These are phyloP conservation scores for Ephydatia muelleri DNA, from an alignment of 37 sponge, comb jelly and placozoan species.

Conservation along the genomic window DNA sequence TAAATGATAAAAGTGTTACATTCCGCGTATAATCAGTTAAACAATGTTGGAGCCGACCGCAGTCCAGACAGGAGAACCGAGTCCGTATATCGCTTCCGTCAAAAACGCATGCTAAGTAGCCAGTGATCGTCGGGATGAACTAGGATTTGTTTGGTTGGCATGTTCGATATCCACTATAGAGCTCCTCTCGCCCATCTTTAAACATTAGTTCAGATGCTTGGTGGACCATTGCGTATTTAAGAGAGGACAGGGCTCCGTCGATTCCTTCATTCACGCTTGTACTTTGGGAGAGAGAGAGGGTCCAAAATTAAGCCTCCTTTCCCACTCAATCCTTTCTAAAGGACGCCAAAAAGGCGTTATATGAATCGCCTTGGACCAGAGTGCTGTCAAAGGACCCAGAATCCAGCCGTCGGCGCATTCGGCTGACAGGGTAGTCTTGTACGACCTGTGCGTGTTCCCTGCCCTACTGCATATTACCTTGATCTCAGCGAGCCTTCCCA, in stretches of 20 bases:
- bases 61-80: not conserved
- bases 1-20: no score
- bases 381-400: not conserved
- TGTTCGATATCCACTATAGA: slow-evolving; percentile 7
- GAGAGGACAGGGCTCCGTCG: not conserved
- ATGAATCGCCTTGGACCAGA: not conserved
- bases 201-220: not conserved
- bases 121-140: slow-evolving; percentile 4
- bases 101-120: not conserved
- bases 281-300: not conserved
- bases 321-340: not conserved
- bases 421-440: not conserved
- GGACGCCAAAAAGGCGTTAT: not conserved
- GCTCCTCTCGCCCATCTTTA: not conserved
- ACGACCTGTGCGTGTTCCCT: slow-evolving; percentile 1
- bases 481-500: not conserved
- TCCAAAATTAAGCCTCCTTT: slow-evolving; percentile 1
- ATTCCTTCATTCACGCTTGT: slow-evolving; percentile 9
- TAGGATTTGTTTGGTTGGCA: not conserved
- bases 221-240: not conserved
- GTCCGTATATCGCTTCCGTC: not conserved
- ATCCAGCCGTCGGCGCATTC: not conserved
- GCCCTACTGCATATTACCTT: slow-evolving; percentile 9
- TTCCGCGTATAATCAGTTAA: no score
- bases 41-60: slow-evolving; percentile 10